These are phyloP conservation scores for Orius insidiosus DNA, from an alignment of 1,140 invertebrate genomes.

Conservation along the genomic window DNA sequence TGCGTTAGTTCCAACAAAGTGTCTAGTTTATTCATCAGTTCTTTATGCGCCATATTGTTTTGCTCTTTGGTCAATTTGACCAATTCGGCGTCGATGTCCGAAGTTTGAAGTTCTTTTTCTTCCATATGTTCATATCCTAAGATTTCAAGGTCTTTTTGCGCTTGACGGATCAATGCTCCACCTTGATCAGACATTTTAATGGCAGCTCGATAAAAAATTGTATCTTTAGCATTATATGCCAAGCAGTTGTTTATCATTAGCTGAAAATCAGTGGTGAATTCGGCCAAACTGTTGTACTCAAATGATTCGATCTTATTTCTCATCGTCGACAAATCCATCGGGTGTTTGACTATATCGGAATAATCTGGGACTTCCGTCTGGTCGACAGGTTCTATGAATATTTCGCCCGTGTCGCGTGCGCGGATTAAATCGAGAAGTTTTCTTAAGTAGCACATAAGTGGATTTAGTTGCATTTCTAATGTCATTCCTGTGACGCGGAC, in stretches of 20 bases:
- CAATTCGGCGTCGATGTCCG: constrained; percentile 5
- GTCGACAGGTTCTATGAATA: constrained; percentile 88
- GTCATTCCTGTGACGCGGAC: constrained; percentile 67
- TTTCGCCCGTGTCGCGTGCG: constrained; percentile 63
- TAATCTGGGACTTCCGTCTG: constrained; percentile 84
- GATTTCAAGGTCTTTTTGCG: constrained; percentile 50
- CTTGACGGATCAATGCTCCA: constrained; percentile 52
- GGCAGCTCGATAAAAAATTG: constrained; percentile 66
- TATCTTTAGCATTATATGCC: constrained; percentile 88
- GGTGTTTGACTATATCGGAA: constrained; percentile 73
- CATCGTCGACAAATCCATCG: constrained; percentile 96
- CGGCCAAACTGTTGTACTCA: constrained; percentile 45
- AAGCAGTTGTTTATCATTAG: constrained; percentile 90
- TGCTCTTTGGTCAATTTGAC: constrained; percentile 7
- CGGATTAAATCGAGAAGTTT: constrained; percentile 58
- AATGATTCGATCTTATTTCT: constrained; percentile 36
- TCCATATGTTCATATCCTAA: constrained; percentile 34
- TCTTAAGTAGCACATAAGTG: constrained; percentile 58
- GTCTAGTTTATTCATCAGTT: constrained; percentile 32
- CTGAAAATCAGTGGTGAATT: constrained; percentile 77
- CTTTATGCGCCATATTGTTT: constrained; percentile 19
- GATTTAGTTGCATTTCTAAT: constrained; percentile 61
- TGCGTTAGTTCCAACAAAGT: constrained; percentile 33
- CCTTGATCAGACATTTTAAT: constrained; percentile 73
- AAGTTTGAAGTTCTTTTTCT: constrained; percentile 25